A percentile compares a stretch with the other conserved stretches of the same genome.
phyloP scores from a whole-genome alignment of 2,113 vertebrate genomes.

The Sardina pilchardus region DNA sequence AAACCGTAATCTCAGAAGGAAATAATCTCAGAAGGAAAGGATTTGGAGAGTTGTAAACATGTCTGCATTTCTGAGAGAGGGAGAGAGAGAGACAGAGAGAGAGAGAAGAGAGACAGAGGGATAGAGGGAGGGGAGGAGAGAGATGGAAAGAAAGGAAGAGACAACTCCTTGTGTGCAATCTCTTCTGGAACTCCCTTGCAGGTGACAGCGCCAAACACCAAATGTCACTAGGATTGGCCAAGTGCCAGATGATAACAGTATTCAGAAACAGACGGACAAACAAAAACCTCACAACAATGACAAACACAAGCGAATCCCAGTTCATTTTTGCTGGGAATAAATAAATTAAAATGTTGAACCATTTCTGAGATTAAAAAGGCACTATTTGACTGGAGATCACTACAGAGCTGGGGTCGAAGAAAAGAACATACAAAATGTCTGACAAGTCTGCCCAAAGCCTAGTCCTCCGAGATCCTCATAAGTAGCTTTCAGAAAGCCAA shows the following conservation, averaged over 20 bases:
- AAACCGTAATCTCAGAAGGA: neutral
- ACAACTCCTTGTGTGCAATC: neutral
- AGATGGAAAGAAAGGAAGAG: neutral
- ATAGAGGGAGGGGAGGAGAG: neutral
- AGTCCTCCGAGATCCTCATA: neutral
- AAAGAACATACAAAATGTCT: constrained; percentile 9
- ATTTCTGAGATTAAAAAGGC: constrained; percentile 45
- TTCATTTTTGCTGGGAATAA: neutral
- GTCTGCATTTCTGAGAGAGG: neutral
- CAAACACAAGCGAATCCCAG: neutral
- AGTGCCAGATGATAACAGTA: neutral
- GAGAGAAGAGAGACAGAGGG: neutral
- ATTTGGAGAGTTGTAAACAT: neutral
- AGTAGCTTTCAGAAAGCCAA: constrained; percentile 14
- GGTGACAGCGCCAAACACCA: neutral
- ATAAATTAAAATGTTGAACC: neutral
- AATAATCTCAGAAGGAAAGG: neutral
- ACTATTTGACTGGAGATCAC: constrained; percentile 45
- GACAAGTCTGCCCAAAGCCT: constrained; percentile 11
- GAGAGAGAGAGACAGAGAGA: neutral
- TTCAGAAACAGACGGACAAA: neutral
- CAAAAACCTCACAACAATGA: neutral
- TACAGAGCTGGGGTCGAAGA: constrained; percentile 28
- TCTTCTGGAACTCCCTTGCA: neutral
- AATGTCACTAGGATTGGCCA: neutral